These are phyloP conservation scores for Drosophila grimshawi DNA, from an alignment of 1,140 invertebrate species.

Conservation along the genomic window DNA sequence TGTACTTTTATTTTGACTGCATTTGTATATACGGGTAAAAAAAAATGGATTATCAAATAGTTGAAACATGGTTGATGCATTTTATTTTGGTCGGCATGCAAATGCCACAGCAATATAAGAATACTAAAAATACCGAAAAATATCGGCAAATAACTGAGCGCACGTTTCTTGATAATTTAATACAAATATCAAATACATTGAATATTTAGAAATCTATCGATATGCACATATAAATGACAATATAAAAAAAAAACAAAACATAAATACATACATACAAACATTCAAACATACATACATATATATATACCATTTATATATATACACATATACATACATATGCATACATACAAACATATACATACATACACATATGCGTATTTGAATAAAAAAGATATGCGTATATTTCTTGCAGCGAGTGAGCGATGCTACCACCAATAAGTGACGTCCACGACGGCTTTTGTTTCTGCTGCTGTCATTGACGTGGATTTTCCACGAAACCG, in stretches of 20 bases:
- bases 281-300: no score
- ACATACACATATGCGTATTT: neutral
- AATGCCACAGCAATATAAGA: constrained; percentile 19
- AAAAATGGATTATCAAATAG: constrained; percentile 21
- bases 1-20: neutral
- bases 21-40: neutral
- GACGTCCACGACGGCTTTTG: constrained; percentile 13
- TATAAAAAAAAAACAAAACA: no score
- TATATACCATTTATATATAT: no score
- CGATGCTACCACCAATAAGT: constrained; percentile 21
- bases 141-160: constrained; percentile 14
- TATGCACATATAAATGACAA: constrained; percentile 7
- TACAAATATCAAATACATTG: constrained; percentile 20
- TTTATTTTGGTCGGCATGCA: constrained; percentile 12
- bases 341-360: constrained; percentile 9
- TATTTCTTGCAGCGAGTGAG: constrained; percentile 15
- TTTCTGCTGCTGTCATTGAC: constrained; percentile 41
- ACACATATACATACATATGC: neutral
- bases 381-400: neutral
- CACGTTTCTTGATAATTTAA: constrained; percentile 2
- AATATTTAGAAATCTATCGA: neutral
- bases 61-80: neutral
- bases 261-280: no score
- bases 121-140: constrained; percentile 1
- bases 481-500: constrained; percentile 39